phyloP scores from a whole-genome alignment of 1,140 invertebrate genomes.

The honey bee (Apis mellifera) region DNA sequence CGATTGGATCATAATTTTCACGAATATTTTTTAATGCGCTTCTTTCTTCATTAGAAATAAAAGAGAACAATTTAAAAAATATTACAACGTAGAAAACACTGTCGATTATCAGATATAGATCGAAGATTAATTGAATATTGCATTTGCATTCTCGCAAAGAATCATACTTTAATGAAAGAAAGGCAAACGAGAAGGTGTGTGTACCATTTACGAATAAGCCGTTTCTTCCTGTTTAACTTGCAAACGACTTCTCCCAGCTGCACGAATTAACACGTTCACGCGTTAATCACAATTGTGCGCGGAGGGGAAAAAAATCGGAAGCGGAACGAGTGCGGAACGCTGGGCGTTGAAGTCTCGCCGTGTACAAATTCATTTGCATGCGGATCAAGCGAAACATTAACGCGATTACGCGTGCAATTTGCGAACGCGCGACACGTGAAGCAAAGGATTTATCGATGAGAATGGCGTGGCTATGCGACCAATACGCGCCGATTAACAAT shows the following conservation, averaged over 20 bases:
- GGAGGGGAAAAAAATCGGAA: background rate
- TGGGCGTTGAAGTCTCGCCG: background rate
- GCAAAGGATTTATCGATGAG: background rate
- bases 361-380: background rate
- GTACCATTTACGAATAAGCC: background rate
- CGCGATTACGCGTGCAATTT: slow-evolving; percentile 16
- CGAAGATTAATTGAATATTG: too few relatives aligned
- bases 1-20: too few relatives aligned
- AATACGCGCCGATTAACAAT: background rate
- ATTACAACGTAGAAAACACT: too few relatives aligned
- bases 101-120: too few relatives aligned
- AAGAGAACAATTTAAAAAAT: too few relatives aligned
- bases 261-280: background rate
- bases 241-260: background rate
- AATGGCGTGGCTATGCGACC: background rate
- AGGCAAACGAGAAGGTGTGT: too few relatives aligned
- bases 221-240: background rate
- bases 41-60: too few relatives aligned
- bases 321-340: background rate
- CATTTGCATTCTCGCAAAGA: too few relatives aligned
- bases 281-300: background rate
- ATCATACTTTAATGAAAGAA: too few relatives aligned
- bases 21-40: too few relatives aligned
- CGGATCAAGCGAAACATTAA: background rate
- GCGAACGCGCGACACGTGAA: background rate